Evolutionary conservation across 64 coral and sea anemone species (phyloP), one percentile per base, ranked within the genome.

Genomic region (Montipora sp.): DNA sequence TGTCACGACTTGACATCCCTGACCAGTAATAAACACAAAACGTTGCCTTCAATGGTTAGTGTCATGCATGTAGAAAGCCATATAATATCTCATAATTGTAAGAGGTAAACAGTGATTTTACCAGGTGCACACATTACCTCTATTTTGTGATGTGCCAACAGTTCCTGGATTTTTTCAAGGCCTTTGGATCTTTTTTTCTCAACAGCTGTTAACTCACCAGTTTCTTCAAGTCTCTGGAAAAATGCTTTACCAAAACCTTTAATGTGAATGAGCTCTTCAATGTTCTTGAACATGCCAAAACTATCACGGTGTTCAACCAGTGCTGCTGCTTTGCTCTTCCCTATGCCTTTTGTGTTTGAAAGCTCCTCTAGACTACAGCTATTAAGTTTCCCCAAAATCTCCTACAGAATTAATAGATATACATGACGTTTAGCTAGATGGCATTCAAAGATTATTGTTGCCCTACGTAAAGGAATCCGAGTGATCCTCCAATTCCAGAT

Each of bases 231-330:
- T 60, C 59, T 83, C 12, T 24, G 18, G 57, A 87, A 93, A 75
- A 93, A 93, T 59, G 83, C 91, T 69, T 48, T 23, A 19, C 91
- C 91, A 93, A 75, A 93, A 19, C 91, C 91, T 16, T 88, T 93
- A 7, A 93, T 48, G 10, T 88, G 74, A 57, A 58, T 48, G 9
- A 93, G 91, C 2, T 93, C 75, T 20, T 77, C 51, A 12, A 93
- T 19, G 19, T 36, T 88, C 10, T 61, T 78, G 6, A 93, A 80
- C 51, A 67, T 67, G 27, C 91, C 91, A 81, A 87, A 78, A 50
- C 80, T 36, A 27, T 93, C 59, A 79, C 83, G 75, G 44, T 87
- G 74, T 69, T 88, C 47, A 47, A 93, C 48, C 24, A 93, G 60
- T 15, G 83, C 27, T 24, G 63, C 53, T 88, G 91, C 91, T 80